Evolutionary conservation across 2,797 vertebrate genomes (phyloP).

Genomic region (Lemur catta): DNA sequence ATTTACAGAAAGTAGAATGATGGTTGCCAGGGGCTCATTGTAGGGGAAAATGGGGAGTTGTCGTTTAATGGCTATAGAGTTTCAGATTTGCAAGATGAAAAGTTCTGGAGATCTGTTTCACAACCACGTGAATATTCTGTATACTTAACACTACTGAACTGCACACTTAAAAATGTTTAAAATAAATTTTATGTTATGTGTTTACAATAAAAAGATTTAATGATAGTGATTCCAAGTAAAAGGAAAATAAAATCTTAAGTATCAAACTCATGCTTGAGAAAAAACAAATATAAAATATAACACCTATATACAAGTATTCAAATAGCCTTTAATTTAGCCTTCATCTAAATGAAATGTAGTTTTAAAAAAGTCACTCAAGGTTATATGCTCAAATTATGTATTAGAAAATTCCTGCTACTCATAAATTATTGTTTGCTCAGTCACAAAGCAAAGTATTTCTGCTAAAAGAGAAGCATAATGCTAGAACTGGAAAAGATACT

Average conservation of each 20-base stretch:
- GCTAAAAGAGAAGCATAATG: constrained; percentile 2
- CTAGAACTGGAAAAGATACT: background rate
- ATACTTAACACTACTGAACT: background rate
- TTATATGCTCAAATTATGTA: background rate
- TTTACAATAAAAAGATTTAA: background rate
- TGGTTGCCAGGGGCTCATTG: background rate
- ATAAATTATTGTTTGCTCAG: constrained; percentile 1
- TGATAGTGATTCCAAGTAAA: background rate
- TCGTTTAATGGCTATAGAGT: background rate
- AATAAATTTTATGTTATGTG: background rate
- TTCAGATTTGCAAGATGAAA: background rate
- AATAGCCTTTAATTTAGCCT: background rate
- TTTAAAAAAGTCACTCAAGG: background rate
- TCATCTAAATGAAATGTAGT: background rate
- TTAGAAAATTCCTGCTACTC: background rate
- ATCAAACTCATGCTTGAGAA: background rate
- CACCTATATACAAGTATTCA: background rate
- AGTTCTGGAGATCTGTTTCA: background rate
- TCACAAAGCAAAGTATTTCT: constrained; percentile 18
- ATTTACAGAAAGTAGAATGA: background rate
- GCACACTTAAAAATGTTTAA: background rate
- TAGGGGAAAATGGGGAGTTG: background rate
- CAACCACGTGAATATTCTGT: background rate
- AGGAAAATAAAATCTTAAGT: background rate
- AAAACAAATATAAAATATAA: background rate